Evolutionary conservation across 2,797 vertebrate genomes (phyloP).

Genomic region (Pangasius krempfi): DNA sequence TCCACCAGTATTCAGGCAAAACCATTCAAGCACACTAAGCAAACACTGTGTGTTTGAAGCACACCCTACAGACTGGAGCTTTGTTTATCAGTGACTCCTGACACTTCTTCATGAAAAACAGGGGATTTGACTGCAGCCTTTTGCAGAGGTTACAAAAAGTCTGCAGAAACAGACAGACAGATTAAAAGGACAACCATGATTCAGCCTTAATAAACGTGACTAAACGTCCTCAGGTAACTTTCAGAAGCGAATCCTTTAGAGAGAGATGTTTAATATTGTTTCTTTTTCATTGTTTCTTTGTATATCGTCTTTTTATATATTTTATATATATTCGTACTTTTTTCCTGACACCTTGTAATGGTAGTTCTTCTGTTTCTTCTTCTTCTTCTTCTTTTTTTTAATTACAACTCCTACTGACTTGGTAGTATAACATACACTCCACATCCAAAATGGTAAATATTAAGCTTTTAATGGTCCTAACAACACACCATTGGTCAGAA

Average conservation of each 20-base stretch:
- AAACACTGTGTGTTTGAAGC: neutral
- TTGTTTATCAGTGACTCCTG: constrained; percentile 24
- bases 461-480: too few relatives aligned
- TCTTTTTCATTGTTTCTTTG: neutral
- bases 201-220: constrained; percentile 10
- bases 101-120: constrained; percentile 17
- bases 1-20: constrained; percentile 16
- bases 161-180: neutral
- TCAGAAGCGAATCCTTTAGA: neutral
- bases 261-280: neutral
- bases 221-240: constrained; percentile 6
- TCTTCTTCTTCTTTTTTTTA: neutral
- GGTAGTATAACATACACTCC: neutral
- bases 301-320: neutral
- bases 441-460: too few relatives aligned
- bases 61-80: constrained; percentile 7
- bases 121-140: constrained; percentile 23
- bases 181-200: neutral
- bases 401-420: neutral
- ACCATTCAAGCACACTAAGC: neutral
- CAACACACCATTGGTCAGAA: too few relatives aligned
- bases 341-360: neutral
- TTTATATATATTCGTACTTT: neutral
- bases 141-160: neutral
- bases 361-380: neutral